Percentiles rank a stretch among this genome's conserved stretches.
Evolutionary conservation across 2,113 vertebrate genomes (phyloP).

Genomic region (Platysteira castanea): DNA sequence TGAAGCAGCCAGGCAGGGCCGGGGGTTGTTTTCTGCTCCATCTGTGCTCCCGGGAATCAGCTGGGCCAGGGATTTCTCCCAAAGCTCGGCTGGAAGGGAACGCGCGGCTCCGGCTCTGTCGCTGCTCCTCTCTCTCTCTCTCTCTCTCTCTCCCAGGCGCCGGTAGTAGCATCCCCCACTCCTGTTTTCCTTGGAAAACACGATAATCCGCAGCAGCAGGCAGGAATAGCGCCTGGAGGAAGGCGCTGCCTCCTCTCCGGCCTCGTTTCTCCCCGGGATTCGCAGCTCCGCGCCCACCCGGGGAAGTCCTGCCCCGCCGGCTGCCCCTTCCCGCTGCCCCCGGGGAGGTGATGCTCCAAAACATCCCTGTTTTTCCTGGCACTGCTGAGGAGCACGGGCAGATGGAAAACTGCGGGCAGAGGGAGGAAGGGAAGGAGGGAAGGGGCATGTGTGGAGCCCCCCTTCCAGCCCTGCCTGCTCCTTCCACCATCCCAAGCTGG

Average conservation of each 20-base stretch:
- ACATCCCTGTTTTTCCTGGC: neutral
- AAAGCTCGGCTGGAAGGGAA: neutral
- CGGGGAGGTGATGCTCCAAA: neutral
- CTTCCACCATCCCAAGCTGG: neutral
- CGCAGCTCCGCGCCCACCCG: neutral
- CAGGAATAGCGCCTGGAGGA: neutral
- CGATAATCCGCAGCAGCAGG: slow-evolving; percentile 9
- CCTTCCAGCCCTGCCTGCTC: neutral
- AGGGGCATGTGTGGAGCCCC: accelerated
- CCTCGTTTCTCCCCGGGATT: neutral
- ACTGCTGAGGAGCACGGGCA: neutral
- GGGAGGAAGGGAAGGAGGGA: neutral
- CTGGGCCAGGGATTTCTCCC: neutral
- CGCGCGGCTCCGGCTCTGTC: neutral
- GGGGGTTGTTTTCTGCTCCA: neutral
- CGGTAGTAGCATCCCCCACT: slow-evolving; percentile 8
- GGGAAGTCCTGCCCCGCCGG: neutral
- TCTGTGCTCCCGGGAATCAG: neutral
- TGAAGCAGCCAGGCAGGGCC: neutral
- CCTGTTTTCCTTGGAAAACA: slow-evolving; percentile 39
- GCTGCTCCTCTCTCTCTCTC: neutral
- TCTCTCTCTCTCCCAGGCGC: neutral
- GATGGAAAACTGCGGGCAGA: neutral
- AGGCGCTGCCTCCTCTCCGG: neutral
- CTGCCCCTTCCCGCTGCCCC: neutral